phyloP scores from a whole-genome alignment of 2,113 vertebrate species.

The Amblyornis subalaris region DNA sequence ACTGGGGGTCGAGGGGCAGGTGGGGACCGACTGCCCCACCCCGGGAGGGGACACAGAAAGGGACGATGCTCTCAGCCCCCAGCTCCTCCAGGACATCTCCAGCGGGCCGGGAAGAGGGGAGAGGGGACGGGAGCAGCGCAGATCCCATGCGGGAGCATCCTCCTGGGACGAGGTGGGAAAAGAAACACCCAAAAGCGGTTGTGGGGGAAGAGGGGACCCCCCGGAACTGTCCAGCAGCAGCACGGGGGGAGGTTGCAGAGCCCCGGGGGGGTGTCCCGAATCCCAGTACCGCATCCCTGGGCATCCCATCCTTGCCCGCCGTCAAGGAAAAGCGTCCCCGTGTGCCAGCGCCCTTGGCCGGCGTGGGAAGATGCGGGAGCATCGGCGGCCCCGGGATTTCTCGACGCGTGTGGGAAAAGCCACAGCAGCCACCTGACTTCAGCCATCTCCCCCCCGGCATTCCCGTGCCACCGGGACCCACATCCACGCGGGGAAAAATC shows the following conservation, averaged over 20 bases:
- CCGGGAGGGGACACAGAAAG: rapidly evolving
- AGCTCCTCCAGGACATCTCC: neutral
- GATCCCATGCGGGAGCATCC: rapidly evolving
- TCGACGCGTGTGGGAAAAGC: rapidly evolving
- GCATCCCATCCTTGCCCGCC: neutral
- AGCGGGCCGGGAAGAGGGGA: rapidly evolving
- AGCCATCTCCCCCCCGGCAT: rapidly evolving
- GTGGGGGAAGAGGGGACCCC: rapidly evolving
- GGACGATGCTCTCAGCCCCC: neutral
- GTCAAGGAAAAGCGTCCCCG: neutral
- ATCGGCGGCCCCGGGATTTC: neutral
- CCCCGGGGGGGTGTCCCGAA: rapidly evolving
- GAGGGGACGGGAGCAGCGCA: rapidly evolving
- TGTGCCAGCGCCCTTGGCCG: rapidly evolving
- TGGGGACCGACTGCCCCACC: rapidly evolving
- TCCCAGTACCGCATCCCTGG: rapidly evolving
- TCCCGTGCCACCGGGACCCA: too few relatives aligned
- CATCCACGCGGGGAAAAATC: neutral
- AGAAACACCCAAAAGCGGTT: rapidly evolving
- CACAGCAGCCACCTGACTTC: neutral
- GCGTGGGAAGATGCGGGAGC: neutral
- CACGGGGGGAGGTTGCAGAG: rapidly evolving
- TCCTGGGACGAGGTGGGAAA: rapidly evolving
- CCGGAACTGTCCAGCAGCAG: neutral
- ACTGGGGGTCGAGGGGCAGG: rapidly evolving